phyloP scores from a whole-genome alignment of 1,140 invertebrate species.

The Eueides isabella region DNA sequence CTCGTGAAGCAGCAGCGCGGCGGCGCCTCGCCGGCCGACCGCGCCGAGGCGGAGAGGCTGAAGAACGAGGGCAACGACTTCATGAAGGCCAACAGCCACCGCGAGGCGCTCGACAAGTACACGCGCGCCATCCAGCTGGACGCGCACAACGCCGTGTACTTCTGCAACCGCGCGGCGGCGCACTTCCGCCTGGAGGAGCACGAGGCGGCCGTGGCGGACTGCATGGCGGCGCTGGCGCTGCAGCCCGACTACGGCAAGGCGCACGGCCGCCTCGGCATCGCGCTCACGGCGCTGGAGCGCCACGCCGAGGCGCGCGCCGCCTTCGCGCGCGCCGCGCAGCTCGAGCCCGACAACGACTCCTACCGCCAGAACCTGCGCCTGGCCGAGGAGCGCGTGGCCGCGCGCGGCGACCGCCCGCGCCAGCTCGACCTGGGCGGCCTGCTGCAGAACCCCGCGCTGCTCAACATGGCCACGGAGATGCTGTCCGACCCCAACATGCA shows the following conservation, averaged over 20 bases:
- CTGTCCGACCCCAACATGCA: slow-evolving; percentile 90
- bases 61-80: slow-evolving; percentile 94
- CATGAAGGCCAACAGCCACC: slow-evolving; percentile 91
- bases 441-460: slow-evolving; percentile 88
- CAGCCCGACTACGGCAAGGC: slow-evolving; percentile 97
- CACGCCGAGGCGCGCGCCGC: slow-evolving; percentile 92
- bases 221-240: slow-evolving; percentile 92
- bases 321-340: slow-evolving; percentile 93
- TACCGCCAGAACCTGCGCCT: slow-evolving; percentile 93
- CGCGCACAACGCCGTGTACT: slow-evolving; percentile 95
- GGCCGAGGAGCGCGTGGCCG: slow-evolving; percentile 70
- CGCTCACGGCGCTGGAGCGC: slow-evolving; percentile 91
- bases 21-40: slow-evolving; percentile 33
- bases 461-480: slow-evolving; percentile 91
- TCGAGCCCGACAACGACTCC: slow-evolving; percentile 96
- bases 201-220: slow-evolving; percentile 93
- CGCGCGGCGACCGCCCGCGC: slow-evolving; percentile 42
- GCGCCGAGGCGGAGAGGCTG: slow-evolving; percentile 86
- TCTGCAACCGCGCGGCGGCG: slow-evolving; percentile 96
- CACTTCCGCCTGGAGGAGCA: slow-evolving; percentile 93
- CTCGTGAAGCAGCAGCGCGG: slow-evolving; percentile 61
- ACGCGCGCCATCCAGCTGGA: slow-evolving; percentile 93
- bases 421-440: slow-evolving; percentile 84
- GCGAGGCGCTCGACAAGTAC: slow-evolving; percentile 92
- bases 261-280: slow-evolving; percentile 95